Conservation (phyloP, 2,888 invertebrate genomes). For the Dendrolimus houi region DNA sequence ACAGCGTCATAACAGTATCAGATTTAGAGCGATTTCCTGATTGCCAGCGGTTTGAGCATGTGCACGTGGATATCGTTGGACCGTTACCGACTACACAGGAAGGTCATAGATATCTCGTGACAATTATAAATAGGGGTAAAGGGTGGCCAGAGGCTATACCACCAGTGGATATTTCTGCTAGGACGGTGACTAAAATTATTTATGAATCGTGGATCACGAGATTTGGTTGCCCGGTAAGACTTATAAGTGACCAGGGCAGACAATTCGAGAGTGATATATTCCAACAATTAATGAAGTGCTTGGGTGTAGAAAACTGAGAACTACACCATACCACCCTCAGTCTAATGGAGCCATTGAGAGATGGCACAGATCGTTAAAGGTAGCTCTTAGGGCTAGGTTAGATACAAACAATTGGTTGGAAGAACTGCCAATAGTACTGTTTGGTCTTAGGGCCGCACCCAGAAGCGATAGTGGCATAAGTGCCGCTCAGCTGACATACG, state of each 20-base stretch:
- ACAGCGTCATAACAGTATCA: constrained; percentile 8
- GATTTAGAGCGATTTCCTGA: constrained; percentile 4
- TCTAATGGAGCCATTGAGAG: constrained; percentile 15
- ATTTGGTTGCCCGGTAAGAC: constrained; percentile 10
- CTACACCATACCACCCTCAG: constrained; percentile 13
- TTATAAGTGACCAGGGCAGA: constrained; percentile 15
- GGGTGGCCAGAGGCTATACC: constrained; percentile 20
- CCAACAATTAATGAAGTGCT: constrained; percentile 7
- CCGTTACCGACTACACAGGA: constrained; percentile 12
- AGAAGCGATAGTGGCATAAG: constrained; percentile 10
- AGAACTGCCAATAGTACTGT: constrained; percentile 10
- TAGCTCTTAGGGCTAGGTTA: constrained; percentile 9
- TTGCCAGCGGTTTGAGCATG: constrained; percentile 8
- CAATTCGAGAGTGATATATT: constrained; percentile 15
- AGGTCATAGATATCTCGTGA: constrained; percentile 14
- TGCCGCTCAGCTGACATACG: constrained; percentile 11
- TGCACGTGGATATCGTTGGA: constrained; percentile 19
- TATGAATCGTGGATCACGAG: constrained; percentile 13
- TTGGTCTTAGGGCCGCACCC: constrained; percentile 11
- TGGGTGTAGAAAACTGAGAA: constrained; percentile 10
- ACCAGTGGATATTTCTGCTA: constrained; percentile 12
- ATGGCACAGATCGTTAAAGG: constrained; percentile 15
- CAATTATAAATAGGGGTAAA: constrained; percentile 16
- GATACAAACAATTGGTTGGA: constrained; percentile 7
- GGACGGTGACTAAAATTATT: constrained; percentile 11